Conservation (phyloP, 2,113 vertebrate genomes). For the Ivindomyrus marchei region DNA sequence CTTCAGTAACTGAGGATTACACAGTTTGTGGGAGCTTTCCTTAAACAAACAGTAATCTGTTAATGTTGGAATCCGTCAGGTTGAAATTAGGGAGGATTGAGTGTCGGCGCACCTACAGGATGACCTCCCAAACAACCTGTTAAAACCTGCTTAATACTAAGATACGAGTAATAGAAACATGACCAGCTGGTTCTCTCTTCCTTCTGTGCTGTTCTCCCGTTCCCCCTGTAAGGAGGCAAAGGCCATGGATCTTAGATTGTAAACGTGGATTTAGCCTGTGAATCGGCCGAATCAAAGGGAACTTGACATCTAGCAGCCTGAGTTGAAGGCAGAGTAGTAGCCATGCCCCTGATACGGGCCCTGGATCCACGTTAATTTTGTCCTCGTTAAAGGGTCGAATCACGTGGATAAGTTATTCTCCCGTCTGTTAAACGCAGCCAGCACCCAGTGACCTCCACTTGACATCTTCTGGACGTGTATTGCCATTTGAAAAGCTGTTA, state of each 20-base stretch:
- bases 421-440: background rate
- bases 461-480: conserved; percentile 2
- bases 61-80: conserved; percentile 1
- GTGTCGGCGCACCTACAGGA: background rate
- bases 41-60: conserved; percentile 5
- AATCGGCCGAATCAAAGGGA: background rate
- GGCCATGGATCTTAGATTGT: background rate
- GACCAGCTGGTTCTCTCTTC: background rate
- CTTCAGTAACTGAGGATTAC: background rate
- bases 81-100: background rate
- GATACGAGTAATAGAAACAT: background rate
- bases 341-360: background rate
- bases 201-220: background rate
- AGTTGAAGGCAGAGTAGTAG: background rate
- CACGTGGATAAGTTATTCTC: background rate
- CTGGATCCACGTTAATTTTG: background rate
- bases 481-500: conserved; percentile 2
- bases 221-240: background rate
- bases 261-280: background rate
- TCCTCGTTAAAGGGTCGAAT: background rate
- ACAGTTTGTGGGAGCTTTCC: background rate
- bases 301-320: background rate
- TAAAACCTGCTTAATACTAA: background rate
- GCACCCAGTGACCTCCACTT: conserved; percentile 5
- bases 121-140: background rate